Evolutionary conservation across 2,888 invertebrate genomes (phyloP), one percentile per base, ranked within the genome.

Genomic region (Taphrorychus bicolor): DNA sequence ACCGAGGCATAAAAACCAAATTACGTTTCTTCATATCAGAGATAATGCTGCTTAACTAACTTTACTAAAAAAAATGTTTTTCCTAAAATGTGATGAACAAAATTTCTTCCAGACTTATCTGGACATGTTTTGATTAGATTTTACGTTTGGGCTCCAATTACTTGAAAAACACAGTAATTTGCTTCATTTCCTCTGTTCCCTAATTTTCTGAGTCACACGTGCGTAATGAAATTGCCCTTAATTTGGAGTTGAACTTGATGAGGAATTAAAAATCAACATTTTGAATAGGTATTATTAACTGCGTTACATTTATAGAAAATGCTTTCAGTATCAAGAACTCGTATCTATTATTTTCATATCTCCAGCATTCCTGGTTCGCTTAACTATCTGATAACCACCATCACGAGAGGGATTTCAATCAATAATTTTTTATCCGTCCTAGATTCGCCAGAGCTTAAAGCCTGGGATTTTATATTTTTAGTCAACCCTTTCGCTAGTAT

Each of bases 391-490:
- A 53, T 52, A 21, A 32, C 60, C 19, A 60, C 21, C 52, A n/a
- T n/a, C n/a, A n/a, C n/a, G 22, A 17, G 48, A 17, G 16, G 58
- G 45, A 58, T 23, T 22, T 16, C 21, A 59, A 59, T 59, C 51
- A 40, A 59, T 51, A 49, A 32, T 51, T 59, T 59, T 59, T 59
- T 59, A 59, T 59, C 32, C 51, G 59, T 59, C 51, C 59, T 59
- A 32, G 59, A 49, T 59, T 32, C 32, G 59, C 48, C 19, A 49
- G 24, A 51, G 51, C 51, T 59, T 14, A 51, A 49, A 59, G 51
- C 49, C 32, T 59, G 51, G n/a, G 48, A 32, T 51, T 32, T 51
- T 51, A 51, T 59, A 51, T 59, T 59, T 49, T 48, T 48, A 49
- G 59, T n/a, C n/a, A 24, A 23, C 9, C 3, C 32, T 32, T 32